phyloP scores from a whole-genome alignment of 2,797 vertebrate genomes.

The Platalea minor region DNA sequence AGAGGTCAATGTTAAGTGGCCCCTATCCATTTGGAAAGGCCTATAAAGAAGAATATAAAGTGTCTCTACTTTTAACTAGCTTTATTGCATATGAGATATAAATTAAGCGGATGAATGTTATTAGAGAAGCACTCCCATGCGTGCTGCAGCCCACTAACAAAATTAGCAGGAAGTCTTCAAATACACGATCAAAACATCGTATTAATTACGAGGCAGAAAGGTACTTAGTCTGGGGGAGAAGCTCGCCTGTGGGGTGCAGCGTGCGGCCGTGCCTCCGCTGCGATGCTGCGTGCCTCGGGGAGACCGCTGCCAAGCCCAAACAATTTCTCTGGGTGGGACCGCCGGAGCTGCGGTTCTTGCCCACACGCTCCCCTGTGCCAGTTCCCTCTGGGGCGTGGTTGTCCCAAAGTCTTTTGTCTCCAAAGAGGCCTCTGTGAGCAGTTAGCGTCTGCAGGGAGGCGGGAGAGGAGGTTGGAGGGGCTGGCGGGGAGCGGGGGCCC shows the following conservation, averaged over 20 bases:
- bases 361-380: background rate
- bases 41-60: background rate
- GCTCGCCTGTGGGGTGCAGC: background rate
- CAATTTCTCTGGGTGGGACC: background rate
- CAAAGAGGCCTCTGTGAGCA: background rate
- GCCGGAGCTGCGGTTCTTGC: background rate
- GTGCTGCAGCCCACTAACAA: background rate
- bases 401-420: background rate
- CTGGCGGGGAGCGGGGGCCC: background rate
- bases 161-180: background rate
- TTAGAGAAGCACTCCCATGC: background rate
- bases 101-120: background rate
- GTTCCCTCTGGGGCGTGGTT: background rate
- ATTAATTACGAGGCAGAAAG: background rate
- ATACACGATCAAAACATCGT: background rate
- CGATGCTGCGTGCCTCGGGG: fast-evolving
- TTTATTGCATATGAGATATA: background rate
- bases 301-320: background rate
- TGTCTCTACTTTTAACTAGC: background rate
- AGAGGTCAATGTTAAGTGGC: background rate
- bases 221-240: background rate
- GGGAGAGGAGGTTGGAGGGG: background rate
- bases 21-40: background rate
- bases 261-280: fast-evolving
- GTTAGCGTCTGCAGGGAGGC: fast-evolving